A percentile compares a stretch with the other conserved stretches of the same genome.
phyloP scores from a whole-genome alignment of 1,140 invertebrate species.

The Homalodisca vitripennis region DNA sequence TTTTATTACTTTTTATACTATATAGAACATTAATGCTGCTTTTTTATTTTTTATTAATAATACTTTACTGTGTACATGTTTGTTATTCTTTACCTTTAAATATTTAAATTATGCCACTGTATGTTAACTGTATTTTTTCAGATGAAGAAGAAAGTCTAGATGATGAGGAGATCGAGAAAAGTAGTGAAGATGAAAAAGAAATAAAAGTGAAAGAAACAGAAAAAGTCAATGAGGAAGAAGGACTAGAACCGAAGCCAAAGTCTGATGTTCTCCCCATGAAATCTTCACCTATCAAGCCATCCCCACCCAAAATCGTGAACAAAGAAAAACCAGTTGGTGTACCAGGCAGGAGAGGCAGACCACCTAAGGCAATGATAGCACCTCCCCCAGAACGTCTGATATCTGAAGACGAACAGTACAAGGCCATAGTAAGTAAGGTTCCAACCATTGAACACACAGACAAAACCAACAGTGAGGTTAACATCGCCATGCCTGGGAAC shows the following conservation, averaged over 20 bases:
- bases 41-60: too few species aligned
- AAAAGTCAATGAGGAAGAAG: background rate
- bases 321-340: slow-evolving; percentile 4
- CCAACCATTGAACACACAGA: background rate
- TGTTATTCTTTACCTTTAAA: too few species aligned
- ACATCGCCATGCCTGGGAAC: background rate
- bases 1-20: too few species aligned
- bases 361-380: slow-evolving; percentile 20
- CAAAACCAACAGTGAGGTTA: background rate
- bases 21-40: too few species aligned
- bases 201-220: background rate
- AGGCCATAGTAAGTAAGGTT: slow-evolving; percentile 12
- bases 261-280: background rate
- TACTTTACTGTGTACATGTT: too few species aligned
- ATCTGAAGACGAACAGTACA: slow-evolving; percentile 14
- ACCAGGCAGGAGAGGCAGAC: slow-evolving; percentile 1
- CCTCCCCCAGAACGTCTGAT: slow-evolving; percentile 17
- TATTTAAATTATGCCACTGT: background rate
- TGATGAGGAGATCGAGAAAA: slow-evolving; percentile 36
- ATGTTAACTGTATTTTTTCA: background rate
- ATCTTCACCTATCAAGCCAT: background rate
- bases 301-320: background rate
- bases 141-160: slow-evolving; percentile 31
- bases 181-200: slow-evolving; percentile 36
- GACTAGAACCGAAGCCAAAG: background rate